Conservation (phyloP, 2,797 vertebrate genomes). For the Allobates femoralis region DNA sequence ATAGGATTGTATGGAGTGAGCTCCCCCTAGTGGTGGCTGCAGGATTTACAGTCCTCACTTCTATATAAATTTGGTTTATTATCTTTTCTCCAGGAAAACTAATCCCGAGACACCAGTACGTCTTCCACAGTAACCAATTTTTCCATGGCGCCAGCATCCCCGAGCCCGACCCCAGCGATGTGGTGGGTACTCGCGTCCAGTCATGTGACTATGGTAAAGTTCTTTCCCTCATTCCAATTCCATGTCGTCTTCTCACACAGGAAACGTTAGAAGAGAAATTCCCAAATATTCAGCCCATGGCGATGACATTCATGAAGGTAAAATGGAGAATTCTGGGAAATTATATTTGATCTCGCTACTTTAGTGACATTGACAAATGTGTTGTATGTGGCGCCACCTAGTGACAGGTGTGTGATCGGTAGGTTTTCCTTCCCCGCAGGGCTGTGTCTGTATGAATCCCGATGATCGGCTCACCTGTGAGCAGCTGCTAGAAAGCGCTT, state of each 20-base stretch:
- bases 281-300: constrained; percentile 71
- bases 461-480: constrained; percentile 82
- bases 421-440: constrained; percentile 69
- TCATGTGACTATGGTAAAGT: not conserved
- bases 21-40: constrained; percentile 8
- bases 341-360: not conserved
- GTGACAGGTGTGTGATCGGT: not conserved
- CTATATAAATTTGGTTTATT: not conserved
- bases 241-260: constrained; percentile 68
- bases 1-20: not conserved
- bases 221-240: not conserved
- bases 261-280: constrained; percentile 88
- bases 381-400: not conserved
- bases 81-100: constrained; percentile 80
- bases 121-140: constrained; percentile 87
- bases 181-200: constrained; percentile 61
- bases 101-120: constrained; percentile 87
- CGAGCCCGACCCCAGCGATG: constrained; percentile 82
- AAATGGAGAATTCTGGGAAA: not conserved
- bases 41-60: no score
- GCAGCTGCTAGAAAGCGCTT: constrained; percentile 83
- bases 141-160: constrained; percentile 88
- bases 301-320: constrained; percentile 87
- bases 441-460: constrained; percentile 87
- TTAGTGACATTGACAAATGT: no score